These are phyloP conservation scores for Alethe castanea DNA, from an alignment of 2,113 vertebrate genomes.

Conservation along the genomic window DNA sequence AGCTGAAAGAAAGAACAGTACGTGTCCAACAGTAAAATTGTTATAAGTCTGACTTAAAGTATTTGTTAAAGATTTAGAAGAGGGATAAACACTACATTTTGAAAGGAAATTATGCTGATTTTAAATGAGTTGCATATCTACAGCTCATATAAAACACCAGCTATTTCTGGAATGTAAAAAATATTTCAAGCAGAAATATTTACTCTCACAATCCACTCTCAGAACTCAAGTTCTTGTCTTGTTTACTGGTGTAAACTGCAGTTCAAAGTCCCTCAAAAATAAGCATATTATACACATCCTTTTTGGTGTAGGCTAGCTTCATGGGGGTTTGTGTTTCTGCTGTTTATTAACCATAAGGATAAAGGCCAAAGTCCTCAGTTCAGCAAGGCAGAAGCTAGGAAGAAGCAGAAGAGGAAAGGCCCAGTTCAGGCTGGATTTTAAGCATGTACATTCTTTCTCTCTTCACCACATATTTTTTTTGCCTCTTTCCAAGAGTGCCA, in stretches of 20 bases:
- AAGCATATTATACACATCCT: background rate
- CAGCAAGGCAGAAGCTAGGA: background rate
- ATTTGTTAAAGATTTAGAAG: background rate
- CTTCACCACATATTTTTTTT: background rate
- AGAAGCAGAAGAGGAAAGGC: background rate
- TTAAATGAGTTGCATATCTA: background rate
- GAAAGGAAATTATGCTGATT: background rate
- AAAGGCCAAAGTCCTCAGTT: background rate
- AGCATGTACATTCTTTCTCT: background rate
- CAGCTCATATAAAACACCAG: background rate
- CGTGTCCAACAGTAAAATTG: background rate
- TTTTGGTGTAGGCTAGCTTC: background rate
- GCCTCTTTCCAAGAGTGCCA: background rate
- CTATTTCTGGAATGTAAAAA: conserved; percentile 36
- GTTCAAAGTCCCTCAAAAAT: conserved; percentile 22
- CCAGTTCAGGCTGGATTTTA: background rate
- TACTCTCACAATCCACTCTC: background rate
- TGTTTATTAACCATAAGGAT: background rate
- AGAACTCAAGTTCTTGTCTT: background rate
- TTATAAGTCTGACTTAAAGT: background rate
- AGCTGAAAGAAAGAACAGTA: background rate
- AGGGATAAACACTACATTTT: background rate
- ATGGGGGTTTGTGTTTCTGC: background rate
- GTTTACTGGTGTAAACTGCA: background rate
- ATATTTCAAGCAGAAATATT: background rate